Evolutionary conservation across 2,113 vertebrate species (phyloP).

Genomic region (Silurus meridionalis): DNA sequence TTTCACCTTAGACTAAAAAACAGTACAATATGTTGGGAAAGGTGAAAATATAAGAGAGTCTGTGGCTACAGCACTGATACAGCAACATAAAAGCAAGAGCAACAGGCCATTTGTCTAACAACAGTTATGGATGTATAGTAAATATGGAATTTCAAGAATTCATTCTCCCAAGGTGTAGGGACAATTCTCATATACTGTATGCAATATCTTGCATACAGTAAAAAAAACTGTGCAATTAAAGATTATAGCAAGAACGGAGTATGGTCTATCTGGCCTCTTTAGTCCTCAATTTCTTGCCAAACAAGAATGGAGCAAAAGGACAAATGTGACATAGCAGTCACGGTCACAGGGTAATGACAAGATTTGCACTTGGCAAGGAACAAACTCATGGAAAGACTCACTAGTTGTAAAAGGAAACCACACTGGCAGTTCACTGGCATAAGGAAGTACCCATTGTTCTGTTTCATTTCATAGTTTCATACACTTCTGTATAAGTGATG

Average conservation of each 20-base stretch:
- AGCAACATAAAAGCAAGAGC: not conserved
- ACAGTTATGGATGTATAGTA: not conserved
- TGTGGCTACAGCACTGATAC: not conserved
- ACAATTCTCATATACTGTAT: no score
- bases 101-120: not conserved
- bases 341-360: not conserved
- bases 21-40: not conserved
- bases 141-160: not conserved
- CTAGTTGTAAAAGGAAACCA: not conserved
- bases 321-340: not conserved
- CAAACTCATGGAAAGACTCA: not conserved
- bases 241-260: not conserved
- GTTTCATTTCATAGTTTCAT: slow-evolving; percentile 60
- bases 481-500: slow-evolving; percentile 64
- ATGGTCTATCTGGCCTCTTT: not conserved
- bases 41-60: not conserved
- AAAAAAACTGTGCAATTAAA: not conserved
- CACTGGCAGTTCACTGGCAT: not conserved
- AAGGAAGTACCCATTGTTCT: slow-evolving; percentile 48
- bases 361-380: not conserved
- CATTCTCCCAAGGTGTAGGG: not conserved
- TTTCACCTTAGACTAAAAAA: not conserved
- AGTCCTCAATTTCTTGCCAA: not conserved
- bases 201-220: no score
- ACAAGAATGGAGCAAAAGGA: not conserved